Evolutionary conservation across 1,140 invertebrate species (phyloP), one percentile per base, ranked within the genome.

Genomic region (Vanessa tameamea): DNA sequence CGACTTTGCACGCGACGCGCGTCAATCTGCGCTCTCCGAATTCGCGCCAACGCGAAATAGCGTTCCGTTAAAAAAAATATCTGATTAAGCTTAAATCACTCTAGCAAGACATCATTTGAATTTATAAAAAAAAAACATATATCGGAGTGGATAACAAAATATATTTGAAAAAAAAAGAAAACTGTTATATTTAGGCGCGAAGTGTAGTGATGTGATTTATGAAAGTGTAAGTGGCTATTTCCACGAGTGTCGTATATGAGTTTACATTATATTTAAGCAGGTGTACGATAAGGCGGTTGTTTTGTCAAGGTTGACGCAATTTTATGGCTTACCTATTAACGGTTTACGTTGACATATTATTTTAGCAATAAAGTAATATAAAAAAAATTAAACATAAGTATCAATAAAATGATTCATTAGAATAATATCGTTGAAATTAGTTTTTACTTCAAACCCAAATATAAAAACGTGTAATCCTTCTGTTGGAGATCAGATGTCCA

Each of bases 1-100:
- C 80, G 82, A 70, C 80, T 78, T 71, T 66, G 83, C 88, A 90
- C 89, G 88, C 89, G 87, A 87, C 87, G 88, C 87, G 83, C 89
- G 87, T 81, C 79, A 72, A 70, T 57, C 61, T 26, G 77, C 82
- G 85, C 85, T 86, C 82, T 78, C 78, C 71, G 79, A 81, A 83
- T 83, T 84, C 87, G 83, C 87, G 86, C 79, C 78, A 78, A 69
- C 82, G 85, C 84, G 81, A 84, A 84, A 82, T 80, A 47, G 37
- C 8, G 15, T 53, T 15, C n/a, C 51, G n/a, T n/a, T 16, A 2
- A 43, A 43, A 43, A 43, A 9, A 9, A 43, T 43, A 43, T 43
- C 6, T 43, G 9, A 43, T 43, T 11, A 43, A 9, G 37, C 37
- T 43, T 9, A 11, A 31, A 31, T 31, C 26, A 31, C 26, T 1